A percentile compares a stretch with the other conserved stretches of the same genome.
Conservation (phyloP, 2,113 vertebrate species). For the Varanus komodoensis region DNA sequence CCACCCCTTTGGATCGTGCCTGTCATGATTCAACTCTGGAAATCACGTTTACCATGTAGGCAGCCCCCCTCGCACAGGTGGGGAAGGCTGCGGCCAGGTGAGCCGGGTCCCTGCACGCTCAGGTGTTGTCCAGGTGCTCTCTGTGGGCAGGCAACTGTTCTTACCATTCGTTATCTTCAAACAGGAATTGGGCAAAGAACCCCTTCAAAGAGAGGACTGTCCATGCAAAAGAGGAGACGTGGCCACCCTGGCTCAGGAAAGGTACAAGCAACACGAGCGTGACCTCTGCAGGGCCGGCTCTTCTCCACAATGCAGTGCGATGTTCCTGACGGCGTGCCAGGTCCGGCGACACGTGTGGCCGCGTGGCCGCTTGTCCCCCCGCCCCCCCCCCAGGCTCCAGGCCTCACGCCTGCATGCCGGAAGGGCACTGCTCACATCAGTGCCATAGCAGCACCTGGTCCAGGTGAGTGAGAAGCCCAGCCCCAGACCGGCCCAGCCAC, state of each 20-base stretch:
- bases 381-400: neutral
- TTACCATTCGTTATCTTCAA: no score
- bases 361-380: neutral
- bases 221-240: neutral
- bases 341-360: neutral
- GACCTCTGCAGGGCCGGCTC: neutral
- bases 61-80: no score
- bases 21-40: no score
- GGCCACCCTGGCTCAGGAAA: fast-evolving
- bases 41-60: no score
- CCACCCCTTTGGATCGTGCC: no score
- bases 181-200: no score
- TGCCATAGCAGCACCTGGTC: neutral
- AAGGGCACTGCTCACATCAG: slow-evolving; percentile 21
- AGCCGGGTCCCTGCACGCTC: no score
- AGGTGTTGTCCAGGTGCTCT: no score
- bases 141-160: no score
- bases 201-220: no score
- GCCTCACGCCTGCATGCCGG: neutral
- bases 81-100: no score
- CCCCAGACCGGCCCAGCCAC: neutral
- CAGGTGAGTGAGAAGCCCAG: neutral
- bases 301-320: slow-evolving; percentile 9
- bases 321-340: slow-evolving; percentile 26
- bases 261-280: neutral